Conservation (phyloP, 2,797 vertebrate species). For the Enteromius unitaeniatus region DNA sequence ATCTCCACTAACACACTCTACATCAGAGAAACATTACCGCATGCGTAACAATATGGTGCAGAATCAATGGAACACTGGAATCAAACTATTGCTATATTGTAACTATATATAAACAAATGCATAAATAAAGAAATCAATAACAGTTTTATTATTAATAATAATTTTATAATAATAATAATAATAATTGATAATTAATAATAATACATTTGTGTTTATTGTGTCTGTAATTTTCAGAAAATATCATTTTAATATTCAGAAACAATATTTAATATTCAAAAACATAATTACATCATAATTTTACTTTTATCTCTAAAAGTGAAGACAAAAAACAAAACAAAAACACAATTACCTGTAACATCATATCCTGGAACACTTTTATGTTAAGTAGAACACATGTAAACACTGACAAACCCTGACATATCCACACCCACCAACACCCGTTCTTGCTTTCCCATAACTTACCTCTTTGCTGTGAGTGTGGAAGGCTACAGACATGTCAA, state of each 20-base stretch:
- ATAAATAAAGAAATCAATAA: not conserved
- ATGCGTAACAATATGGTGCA: not conserved
- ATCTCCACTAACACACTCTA: not conserved
- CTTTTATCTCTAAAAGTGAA: not conserved
- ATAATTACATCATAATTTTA: not conserved
- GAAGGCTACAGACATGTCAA: conserved; percentile 98
- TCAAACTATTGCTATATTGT: not conserved
- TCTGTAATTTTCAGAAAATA: not conserved
- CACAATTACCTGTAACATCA: not conserved
- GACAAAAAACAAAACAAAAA: not conserved
- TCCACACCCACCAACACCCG: not conserved
- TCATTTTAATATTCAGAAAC: not conserved
- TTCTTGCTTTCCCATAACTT: conserved; percentile 24
- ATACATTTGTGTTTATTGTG: no score
- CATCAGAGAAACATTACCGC: not conserved
- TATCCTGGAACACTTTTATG: not conserved
- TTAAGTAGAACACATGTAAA: not conserved
- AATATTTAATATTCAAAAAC: not conserved
- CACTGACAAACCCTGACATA: not conserved
- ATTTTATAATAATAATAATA: no score
- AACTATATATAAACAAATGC: not conserved
- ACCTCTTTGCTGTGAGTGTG: conserved; percentile 98
- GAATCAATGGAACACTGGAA: not conserved
- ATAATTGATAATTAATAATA: no score
- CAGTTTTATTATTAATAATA: not conserved